Base-by-base conservation (phyloP, 2,797 vertebrate species). In the Sternarchorhynchus goeldii region DNA sequence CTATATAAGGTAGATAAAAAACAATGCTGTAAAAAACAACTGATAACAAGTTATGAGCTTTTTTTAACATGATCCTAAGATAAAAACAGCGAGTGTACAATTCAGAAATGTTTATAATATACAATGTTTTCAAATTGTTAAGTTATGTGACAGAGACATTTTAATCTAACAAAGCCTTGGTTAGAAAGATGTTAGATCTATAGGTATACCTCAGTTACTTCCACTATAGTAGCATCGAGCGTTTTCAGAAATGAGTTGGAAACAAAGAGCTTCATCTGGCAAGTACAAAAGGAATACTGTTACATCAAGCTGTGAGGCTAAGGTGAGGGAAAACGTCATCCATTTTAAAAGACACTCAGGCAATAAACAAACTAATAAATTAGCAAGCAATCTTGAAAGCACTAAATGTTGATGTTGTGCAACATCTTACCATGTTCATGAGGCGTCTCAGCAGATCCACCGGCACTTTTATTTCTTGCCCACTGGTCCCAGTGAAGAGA, bases 231-330 rank as follows among this genome's bases (percentile, higher is more conserved):
- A 4, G 87, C 87, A 60, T 99, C 95, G 83, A 99, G 85, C 41
- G 90, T 90, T 90, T 95, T 96, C 71, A 99, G 90, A 84, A 98
- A 92, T 2, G 95, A 91, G 50, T 98, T 96, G 0, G 93, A 94
- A 63, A 97, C 96, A 0, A 96, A 95, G 74, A 92, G 93, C 84
- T 97, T 96, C 63, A 98, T 95, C 97, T 99, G 78, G 10, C 73
- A 86, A 55, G 4, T 1, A 83, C 5, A 77, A 73, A 1, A 71
- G 0, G n/a, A 41, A 63, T 58, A 83, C 4, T 34, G 45, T 81
- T 31, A 1, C 4, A 55, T 25, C 4, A 39, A 25, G n/a, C 6
- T 45, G 64, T 57, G 29, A 56, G 25, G 16, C 2, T 12, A 32
- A 18, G 8, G 29, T 62, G 8, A 50, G 45, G 1, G 14, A 14